phyloP scores from a whole-genome alignment of 2,797 vertebrate genomes.

The Protosalanx chinensis region DNA sequence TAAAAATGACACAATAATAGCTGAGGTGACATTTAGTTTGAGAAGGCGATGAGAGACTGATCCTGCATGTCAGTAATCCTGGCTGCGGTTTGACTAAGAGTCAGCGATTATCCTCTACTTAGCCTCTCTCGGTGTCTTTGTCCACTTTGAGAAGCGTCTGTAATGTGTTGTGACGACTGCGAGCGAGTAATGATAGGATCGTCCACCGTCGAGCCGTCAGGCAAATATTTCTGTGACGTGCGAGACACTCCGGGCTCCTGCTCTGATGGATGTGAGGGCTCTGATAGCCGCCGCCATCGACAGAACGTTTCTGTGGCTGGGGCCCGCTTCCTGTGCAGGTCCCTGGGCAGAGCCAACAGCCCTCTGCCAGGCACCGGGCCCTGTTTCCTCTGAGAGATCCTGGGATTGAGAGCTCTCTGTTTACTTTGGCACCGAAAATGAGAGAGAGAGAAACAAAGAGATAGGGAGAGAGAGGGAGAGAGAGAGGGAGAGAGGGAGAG shows the following conservation, averaged over 20 bases:
- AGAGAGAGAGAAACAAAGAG: constrained; percentile 36
- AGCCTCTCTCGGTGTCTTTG: constrained; percentile 66
- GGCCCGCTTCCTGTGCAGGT: constrained; percentile 57
- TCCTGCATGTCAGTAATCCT: constrained; percentile 66
- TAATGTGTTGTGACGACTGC: constrained; percentile 67
- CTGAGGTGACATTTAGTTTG: constrained; percentile 72
- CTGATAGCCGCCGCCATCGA: constrained; percentile 46
- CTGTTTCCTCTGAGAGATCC: constrained; percentile 72
- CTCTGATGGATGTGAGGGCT: constrained; percentile 68
- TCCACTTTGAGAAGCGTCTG: constrained; percentile 55
- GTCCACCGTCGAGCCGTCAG: constrained; percentile 64
- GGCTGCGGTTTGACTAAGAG: constrained; percentile 62
- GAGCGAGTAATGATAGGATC: constrained; percentile 71
- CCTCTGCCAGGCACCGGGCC: constrained; percentile 53
- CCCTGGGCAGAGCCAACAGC: constrained; percentile 52
- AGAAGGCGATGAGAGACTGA: constrained; percentile 72
- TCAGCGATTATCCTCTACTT: constrained; percentile 70
- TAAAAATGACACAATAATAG: constrained; percentile 75
- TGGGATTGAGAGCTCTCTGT: constrained; percentile 64
- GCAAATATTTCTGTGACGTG: constrained; percentile 73
- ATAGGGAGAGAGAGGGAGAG: constrained; percentile 5
- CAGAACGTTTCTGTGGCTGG: constrained; percentile 56
- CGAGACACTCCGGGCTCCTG: constrained; percentile 48
- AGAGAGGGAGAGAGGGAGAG: constrained; percentile 3
- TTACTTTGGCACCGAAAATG: constrained; percentile 61